Percentiles rank a stretch among this genome's conserved stretches.
phyloP scores from a whole-genome alignment of 53 echinoderm and acorn worm species.

The Echinometra lucunter region DNA sequence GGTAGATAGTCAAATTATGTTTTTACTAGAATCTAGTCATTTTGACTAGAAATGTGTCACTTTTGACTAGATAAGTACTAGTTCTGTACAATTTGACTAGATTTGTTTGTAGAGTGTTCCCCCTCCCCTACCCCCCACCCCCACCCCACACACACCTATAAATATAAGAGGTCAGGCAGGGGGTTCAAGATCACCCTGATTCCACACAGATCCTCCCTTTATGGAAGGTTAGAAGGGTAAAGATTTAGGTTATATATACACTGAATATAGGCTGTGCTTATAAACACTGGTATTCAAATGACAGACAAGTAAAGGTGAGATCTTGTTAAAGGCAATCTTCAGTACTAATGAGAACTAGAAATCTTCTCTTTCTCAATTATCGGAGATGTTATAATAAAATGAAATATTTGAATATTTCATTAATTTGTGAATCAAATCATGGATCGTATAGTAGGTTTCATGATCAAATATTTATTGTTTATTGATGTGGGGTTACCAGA shows the following conservation, averaged over 20 bases:
- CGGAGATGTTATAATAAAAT: neutral
- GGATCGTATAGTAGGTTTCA: no score
- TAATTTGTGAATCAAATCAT: no score
- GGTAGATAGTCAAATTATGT: no score
- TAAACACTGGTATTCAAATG: constrained; percentile 50
- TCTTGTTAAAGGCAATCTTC: neutral
- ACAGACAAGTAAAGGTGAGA: constrained; percentile 50
- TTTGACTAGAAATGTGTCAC: no score
- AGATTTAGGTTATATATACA: constrained; percentile 63
- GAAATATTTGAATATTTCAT: neutral
- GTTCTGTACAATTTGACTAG: no score
- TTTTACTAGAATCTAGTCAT: no score
- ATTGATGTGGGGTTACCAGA: no score
- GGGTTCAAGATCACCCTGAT: neutral
- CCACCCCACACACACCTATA: neutral
- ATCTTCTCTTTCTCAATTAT: neutral
- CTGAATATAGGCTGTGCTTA: constrained; percentile 50
- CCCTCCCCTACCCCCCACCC: neutral
- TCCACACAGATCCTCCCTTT: neutral
- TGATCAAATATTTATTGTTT: no score
- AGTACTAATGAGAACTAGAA: neutral
- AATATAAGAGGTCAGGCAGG: neutral
- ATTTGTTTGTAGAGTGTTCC: no score
- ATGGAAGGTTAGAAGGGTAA: neutral
- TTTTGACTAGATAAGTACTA: no score